Percentiles rank a stretch among this genome's conserved stretches.
Evolutionary conservation across 2,113 vertebrate species (phyloP).

Genomic region (Strix aluco): DNA sequence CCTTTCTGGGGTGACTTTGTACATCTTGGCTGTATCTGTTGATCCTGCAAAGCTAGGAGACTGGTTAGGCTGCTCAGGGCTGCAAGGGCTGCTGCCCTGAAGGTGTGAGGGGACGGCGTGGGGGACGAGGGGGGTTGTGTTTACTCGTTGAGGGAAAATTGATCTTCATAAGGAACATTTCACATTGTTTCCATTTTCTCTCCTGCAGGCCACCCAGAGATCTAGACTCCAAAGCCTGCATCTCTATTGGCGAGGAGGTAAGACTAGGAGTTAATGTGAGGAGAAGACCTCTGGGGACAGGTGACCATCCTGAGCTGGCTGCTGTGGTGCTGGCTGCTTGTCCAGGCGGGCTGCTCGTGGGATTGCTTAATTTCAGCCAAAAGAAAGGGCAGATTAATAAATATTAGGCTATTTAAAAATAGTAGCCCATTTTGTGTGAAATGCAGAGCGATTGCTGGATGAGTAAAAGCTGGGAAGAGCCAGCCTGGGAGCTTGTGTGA

Average conservation of each 20-base stretch:
- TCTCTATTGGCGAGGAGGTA: conserved; percentile 96
- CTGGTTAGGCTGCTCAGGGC: background rate
- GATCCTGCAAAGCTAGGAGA: background rate
- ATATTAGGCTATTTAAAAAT: background rate
- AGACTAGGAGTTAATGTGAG: background rate
- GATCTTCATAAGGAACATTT: background rate
- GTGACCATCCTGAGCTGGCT: background rate
- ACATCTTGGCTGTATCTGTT: background rate
- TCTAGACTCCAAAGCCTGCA: conserved; percentile 94
- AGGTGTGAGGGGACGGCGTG: background rate
- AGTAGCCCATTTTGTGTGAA: background rate
- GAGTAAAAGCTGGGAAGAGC: background rate
- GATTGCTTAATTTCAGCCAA: background rate
- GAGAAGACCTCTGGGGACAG: background rate
- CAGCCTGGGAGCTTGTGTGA: background rate
- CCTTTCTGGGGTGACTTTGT: background rate
- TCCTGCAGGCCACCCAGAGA: conserved; percentile 88
- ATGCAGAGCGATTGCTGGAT: background rate
- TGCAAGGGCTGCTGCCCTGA: background rate
- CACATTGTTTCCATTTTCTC: background rate
- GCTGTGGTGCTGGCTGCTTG: background rate
- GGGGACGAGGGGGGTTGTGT: background rate
- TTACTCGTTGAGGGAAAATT: background rate
- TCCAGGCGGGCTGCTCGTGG: background rate
- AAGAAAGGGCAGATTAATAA: background rate